Base-by-base conservation (phyloP, 92 coral and sea anemone species). In the Phenganax marumi region DNA sequence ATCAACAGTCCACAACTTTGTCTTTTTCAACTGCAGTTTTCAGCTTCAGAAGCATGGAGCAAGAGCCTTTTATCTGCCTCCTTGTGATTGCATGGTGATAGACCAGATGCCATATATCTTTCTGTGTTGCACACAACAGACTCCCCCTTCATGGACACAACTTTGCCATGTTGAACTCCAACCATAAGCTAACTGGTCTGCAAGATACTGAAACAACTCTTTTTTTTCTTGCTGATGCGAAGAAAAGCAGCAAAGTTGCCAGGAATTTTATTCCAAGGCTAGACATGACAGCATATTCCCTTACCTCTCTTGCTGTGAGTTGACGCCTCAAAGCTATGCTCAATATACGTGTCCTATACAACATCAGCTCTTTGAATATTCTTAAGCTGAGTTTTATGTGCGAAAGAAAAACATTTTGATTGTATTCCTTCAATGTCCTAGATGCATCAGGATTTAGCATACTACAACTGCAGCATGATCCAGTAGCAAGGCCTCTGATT, bases 21-120 rank as follows among this genome's bases (percentile, higher is more conserved):
- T n/a, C n/a, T n/a, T n/a, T n/a, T n/a, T n/a, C 68, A 8, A 69
- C 78, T 52, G 3, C 66, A 60, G 52, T 46, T 70, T 48, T 18
- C 88, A 23, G 50, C 77, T 48, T 18, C 88, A 23, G 50, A 23
- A n/a, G 56, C 76, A 65, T 46, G 49, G 16, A 57, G 18, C n/a
- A n/a, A n/a, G n/a, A n/a, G n/a, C n/a, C n/a, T n/a, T n/a, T n/a
- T n/a, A n/a, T n/a, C n/a, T n/a, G 76, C 84, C 76, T 64, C 84
- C 16, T 80, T 52, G 60, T 80, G 84, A 7, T 66, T 33, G 47
- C 92, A 89, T n/a, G n/a, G n/a, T n/a, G n/a, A n/a, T n/a, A n/a
- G n/a, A n/a, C n/a, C n/a, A n/a, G n/a, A n/a, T n/a, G n/a, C n/a
- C n/a, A n/a, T n/a, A n/a, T n/a, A n/a, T n/a, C n/a, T n/a, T n/a